Evolutionary conservation across 1,140 invertebrate genomes (phyloP), one percentile per base, ranked within the genome.

Genomic region (Drosophila ananassae): DNA sequence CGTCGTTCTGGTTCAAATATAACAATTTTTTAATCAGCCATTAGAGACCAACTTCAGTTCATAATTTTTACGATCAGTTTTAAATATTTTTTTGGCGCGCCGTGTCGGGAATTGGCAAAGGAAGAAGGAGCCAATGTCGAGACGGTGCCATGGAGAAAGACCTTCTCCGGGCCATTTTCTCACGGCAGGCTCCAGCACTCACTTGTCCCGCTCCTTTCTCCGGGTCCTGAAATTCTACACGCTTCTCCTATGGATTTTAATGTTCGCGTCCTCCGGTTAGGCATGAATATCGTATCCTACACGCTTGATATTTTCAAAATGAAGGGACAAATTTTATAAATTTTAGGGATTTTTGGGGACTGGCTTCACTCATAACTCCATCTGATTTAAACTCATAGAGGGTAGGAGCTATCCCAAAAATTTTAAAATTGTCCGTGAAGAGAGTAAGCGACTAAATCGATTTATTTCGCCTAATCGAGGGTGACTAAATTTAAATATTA

Each of bases 1-100:
- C 82, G 73, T 87, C 50, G 81, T 85, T 77, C 77, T 87, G 82
- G 82, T 87, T 85, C 68, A 87, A 75, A 32, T 87, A 48, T 75
- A 78, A 85, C 78, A 61, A 74, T 64, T 52, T 87, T 87, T 78
- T 85, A 87, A 85, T 87, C 82, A 78, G 46, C 60, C 44, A 87
- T 78, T 81, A 72, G 47, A 58, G 41, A 24, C 21, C 13, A 52
- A 8, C 54, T 85, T 67, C 59, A 85, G 81, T 84, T 53, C 81
- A 54, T 48, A 10, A 22, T 77, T 77, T 77, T 80, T 84, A 78
- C 51, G 72, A 77, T 52, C 30, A 37, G 25, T 48, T 62, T 41
- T 56, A 24, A 34, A 61, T 55, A 48, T 54, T 37, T 76, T 76
- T 80, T 85, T 84, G 74, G 82, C 78, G 82, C 55, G 61, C n/a